Evolutionary conservation across 2,113 vertebrate species (phyloP), one percentile per base, ranked within the genome.

Genomic region (Misgurnus anguillicaudatus): DNA sequence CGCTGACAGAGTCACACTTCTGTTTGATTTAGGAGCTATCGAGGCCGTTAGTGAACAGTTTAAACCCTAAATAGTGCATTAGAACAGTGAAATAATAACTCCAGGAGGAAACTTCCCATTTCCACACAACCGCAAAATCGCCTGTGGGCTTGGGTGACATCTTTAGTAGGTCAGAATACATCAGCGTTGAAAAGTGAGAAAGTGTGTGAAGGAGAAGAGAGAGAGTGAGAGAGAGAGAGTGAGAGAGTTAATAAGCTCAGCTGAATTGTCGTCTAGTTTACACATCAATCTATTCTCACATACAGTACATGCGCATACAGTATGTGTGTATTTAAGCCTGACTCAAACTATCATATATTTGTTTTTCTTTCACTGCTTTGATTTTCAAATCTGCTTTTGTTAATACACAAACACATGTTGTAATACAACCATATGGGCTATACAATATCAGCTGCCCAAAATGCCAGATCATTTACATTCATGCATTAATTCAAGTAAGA

Each of bases 91-190:
- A 31, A 31, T 31, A 75, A 21, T 41, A 16, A 16, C 47, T 75
- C 41, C 72, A 75, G 42, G 14, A 6, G n/a, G 51, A 64, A 64
- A 4, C 45, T 76, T 2, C 60, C 6, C 14, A 3, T 73, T 73
- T 60, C 55, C 17, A 21, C 73, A 63, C 42, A 51, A 75, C 16
- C 62, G 7, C 16, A 3, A 17, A 75, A 61, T 14, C 16, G 58
- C 72, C 57, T 62, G 31, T 62, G 19, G 71, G 73, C 60, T 75
- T 31, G 5, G 4, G 61, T 74, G 61, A 76, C 74, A 53, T 76
- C 74, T 76, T 64, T 64, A 64, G 61, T 76, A 63, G 74, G 60
- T 64, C 72, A 72, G 72, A 62, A 75, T 45, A 31, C 72, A 75
- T 75, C 41, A 61, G 58, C 19, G 58, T 73, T 60, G 41, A 10